A percentile compares a stretch with the other conserved stretches of the same genome.
phyloP scores from a whole-genome alignment of 2,888 invertebrate species.

The Alsophila aescularia region DNA sequence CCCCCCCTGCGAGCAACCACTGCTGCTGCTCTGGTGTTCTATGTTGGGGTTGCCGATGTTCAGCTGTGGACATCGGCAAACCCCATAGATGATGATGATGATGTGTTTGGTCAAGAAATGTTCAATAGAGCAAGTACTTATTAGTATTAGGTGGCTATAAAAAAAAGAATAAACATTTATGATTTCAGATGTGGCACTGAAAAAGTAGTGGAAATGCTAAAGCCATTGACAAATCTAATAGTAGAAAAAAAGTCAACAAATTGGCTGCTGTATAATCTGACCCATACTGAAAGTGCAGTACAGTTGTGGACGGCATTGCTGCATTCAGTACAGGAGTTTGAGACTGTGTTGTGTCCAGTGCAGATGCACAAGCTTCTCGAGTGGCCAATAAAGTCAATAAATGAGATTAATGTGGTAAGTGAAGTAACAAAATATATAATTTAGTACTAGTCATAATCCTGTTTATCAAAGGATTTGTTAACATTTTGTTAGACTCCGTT shows the following conservation, averaged over 20 bases:
- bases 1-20: no score
- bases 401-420: conserved; percentile 39
- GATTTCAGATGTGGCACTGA: conserved; percentile 24
- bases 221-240: conserved; percentile 23
- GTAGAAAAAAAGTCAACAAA: conserved; percentile 30
- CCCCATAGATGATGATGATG: no score
- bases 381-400: conserved; percentile 61
- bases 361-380: conserved; percentile 46
- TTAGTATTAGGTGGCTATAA: no score
- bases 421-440: no score
- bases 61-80: no score
- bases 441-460: no score
- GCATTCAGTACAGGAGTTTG: conserved; percentile 45
- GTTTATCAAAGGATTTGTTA: no score
- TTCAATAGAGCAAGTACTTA: no score
- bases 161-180: neutral
- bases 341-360: conserved; percentile 30
- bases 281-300: conserved; percentile 45
- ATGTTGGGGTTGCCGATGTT: no score
- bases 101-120: no score
- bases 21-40: no score
- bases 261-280: conserved; percentile 43
- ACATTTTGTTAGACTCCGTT: no score
- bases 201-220: conserved; percentile 45
- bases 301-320: conserved; percentile 62